Conservation (phyloP, 2,113 vertebrate genomes). For the Hemichromis elongatus region DNA sequence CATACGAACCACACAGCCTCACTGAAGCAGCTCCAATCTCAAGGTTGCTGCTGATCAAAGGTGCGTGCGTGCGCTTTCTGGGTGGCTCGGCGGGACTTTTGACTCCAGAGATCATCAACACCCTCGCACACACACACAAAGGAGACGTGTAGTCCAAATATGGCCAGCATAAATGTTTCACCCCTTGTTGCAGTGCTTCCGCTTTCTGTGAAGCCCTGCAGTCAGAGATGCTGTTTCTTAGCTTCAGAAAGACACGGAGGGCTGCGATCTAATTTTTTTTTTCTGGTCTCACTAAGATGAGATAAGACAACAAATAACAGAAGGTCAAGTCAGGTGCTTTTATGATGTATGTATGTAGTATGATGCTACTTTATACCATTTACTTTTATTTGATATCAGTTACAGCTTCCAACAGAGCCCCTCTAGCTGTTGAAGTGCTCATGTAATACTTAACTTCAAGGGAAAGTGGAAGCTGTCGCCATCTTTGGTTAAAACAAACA, state of each 20-base stretch:
- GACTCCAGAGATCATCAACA: neutral
- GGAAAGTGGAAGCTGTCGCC: neutral
- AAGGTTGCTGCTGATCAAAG: neutral
- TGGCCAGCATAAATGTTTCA: neutral
- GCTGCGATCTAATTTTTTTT: neutral
- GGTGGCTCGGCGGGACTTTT: neutral
- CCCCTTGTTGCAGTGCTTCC: neutral
- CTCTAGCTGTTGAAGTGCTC: neutral
- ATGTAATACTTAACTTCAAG: neutral
- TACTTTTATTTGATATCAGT: neutral
- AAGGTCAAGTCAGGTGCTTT: neutral
- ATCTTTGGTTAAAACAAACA: neutral
- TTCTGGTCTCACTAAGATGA: neutral
- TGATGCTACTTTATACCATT: neutral
- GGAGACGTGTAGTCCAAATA: neutral
- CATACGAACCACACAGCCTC: conserved; percentile 17
- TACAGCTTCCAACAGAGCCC: neutral
- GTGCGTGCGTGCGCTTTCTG: neutral
- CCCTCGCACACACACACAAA: accelerated
- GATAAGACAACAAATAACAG: neutral
- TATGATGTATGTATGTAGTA: too few species aligned
- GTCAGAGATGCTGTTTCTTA: neutral
- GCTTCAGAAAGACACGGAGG: neutral
- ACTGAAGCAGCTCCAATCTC: neutral
- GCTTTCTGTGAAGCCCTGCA: neutral